Evolutionary conservation across 2,113 vertebrate genomes (phyloP).

Genomic region (Cervus canadensis): DNA sequence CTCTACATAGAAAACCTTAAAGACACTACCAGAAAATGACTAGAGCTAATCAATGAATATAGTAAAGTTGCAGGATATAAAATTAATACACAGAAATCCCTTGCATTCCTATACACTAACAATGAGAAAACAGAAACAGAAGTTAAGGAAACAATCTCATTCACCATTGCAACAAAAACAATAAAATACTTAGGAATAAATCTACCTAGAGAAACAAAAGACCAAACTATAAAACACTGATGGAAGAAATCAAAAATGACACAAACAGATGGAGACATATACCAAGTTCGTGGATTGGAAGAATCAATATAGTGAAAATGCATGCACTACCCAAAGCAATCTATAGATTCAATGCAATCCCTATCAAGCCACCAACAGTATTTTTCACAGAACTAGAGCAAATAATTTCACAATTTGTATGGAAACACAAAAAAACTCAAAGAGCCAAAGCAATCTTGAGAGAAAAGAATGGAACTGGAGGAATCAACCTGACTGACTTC

Average conservation of each 20-base stretch:
- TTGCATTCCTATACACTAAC: not conserved
- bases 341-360: not conserved
- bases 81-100: not conserved
- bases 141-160: not conserved
- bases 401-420: not conserved
- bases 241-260: not conserved
- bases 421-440: not conserved
- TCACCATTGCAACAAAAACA: not conserved
- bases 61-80: not conserved
- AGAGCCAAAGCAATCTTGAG: not conserved
- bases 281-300: not conserved
- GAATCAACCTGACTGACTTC: not conserved
- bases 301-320: not conserved
- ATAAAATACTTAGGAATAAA: not conserved
- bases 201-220: not conserved
- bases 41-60: not conserved
- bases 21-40: not conserved
- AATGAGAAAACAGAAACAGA: not conserved
- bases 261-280: not conserved
- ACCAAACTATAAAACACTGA: not conserved
- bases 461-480: not conserved
- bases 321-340: not conserved
- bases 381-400: not conserved
- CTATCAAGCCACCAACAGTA: not conserved
- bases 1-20: not conserved